phyloP scores from a whole-genome alignment of 1,140 invertebrate genomes.

The Hyles euphorbiae region DNA sequence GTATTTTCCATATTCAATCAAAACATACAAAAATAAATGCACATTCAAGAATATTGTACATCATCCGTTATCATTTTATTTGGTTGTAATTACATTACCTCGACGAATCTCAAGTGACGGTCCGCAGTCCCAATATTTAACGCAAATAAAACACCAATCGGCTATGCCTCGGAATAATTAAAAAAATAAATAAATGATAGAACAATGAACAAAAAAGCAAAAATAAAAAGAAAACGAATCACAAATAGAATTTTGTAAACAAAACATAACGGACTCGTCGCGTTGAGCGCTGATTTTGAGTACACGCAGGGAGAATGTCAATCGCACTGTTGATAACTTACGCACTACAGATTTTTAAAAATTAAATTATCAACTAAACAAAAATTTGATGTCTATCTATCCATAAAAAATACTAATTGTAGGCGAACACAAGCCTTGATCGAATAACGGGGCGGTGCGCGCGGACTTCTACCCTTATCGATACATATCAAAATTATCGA shows the following conservation, averaged over 20 bases:
- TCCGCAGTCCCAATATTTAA: neutral
- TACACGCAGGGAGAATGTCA: no score
- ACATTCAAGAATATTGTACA: no score
- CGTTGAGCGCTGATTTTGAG: no score
- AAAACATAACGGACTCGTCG: slow-evolving; percentile 26
- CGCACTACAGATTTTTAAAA: slow-evolving; percentile 13
- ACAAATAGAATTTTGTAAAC: slow-evolving; percentile 40
- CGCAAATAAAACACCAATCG: neutral
- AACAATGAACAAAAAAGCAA: slow-evolving; percentile 12
- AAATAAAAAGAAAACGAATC: slow-evolving; percentile 3
- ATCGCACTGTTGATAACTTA: slow-evolving; percentile 13
- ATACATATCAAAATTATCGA: no score
- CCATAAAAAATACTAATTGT: no score
- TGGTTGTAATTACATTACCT: neutral
- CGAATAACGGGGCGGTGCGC: no score
- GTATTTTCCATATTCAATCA: no score
- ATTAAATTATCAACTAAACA: slow-evolving; percentile 13
- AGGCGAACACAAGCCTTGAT: no score
- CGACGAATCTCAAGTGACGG: neutral
- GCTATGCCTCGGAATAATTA: slow-evolving; percentile 12
- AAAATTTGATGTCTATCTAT: no score
- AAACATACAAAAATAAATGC: no score
- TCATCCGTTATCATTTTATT: no score
- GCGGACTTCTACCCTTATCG: no score
- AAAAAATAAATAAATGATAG: slow-evolving; percentile 18